A percentile compares a stretch with the other conserved stretches of the same genome.
phyloP scores from a whole-genome alignment of 2,113 vertebrate genomes.

The Tychaedon coryphoeus region DNA sequence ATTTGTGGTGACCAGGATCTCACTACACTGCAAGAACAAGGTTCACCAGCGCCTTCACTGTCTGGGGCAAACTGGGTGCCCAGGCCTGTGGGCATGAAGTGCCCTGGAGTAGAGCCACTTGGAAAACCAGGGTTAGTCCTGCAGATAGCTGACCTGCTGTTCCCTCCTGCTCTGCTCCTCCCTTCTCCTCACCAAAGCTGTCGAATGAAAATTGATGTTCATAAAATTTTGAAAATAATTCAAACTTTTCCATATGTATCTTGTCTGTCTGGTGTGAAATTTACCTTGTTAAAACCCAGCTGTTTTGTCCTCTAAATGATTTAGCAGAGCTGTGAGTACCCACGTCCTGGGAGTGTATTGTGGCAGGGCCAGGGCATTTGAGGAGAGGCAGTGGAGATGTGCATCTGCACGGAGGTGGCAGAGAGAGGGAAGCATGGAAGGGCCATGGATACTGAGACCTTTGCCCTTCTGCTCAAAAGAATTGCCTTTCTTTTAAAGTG shows the following conservation, averaged over 20 bases:
- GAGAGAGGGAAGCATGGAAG: neutral
- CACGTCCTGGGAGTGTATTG: neutral
- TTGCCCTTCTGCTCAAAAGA: neutral
- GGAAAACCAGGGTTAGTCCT: neutral
- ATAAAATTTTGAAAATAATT: neutral
- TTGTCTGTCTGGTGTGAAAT: neutral
- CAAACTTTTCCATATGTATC: neutral
- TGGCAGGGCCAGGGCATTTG: neutral
- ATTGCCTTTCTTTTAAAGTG: neutral
- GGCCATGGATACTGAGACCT: accelerated
- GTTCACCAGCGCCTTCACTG: neutral
- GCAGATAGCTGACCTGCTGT: neutral
- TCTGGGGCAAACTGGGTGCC: neutral
- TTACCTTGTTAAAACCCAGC: neutral
- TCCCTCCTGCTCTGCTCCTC: neutral
- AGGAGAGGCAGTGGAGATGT: neutral
- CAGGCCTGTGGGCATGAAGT: neutral
- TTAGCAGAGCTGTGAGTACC: neutral
- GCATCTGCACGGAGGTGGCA: neutral
- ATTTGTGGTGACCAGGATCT: neutral
- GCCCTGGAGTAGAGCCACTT: neutral
- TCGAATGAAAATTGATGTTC: neutral
- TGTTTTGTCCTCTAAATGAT: neutral
- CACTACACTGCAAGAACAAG: neutral
- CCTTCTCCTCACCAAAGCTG: neutral